Conservation (phyloP, 1,140 invertebrate species). For the Lordiphosa mommai region DNA sequence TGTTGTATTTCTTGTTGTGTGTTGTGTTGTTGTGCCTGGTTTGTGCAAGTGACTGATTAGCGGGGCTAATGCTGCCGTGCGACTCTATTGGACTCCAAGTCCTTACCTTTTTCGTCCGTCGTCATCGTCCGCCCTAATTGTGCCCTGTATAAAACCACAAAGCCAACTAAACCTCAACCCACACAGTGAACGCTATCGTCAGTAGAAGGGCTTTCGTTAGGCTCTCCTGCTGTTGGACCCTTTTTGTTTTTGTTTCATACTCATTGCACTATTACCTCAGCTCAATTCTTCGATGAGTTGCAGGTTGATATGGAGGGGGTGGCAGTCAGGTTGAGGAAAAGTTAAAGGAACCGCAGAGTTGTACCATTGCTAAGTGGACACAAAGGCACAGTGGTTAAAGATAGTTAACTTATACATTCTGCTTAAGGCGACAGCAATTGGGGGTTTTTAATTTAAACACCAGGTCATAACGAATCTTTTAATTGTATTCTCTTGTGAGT, state of each 20-base stretch:
- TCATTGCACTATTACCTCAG: conserved; percentile 29
- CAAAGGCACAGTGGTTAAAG: too few relatives aligned
- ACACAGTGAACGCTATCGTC: conserved; percentile 10
- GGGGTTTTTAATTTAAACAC: too few relatives aligned
- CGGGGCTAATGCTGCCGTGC: conserved; percentile 65
- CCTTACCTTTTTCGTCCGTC: background rate
- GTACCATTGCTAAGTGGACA: background rate
- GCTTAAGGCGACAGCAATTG: too few relatives aligned
- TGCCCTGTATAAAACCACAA: conserved; percentile 48
- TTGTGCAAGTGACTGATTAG: conserved; percentile 66
- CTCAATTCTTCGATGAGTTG: too few relatives aligned
- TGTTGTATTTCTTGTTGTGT: conserved; percentile 7
- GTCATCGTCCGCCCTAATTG: conserved; percentile 56
- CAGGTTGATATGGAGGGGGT: background rate
- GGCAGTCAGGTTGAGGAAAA: background rate
- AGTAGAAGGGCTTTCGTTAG: conserved; percentile 33
- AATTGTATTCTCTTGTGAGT: too few relatives aligned
- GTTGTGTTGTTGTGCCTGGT: conserved; percentile 19
- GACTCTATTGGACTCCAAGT: conserved; percentile 12
- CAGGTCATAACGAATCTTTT: too few relatives aligned
- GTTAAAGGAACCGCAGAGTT: background rate
- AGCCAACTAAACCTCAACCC: conserved; percentile 8
- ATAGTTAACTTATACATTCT: too few relatives aligned
- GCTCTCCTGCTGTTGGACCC: conserved; percentile 50
- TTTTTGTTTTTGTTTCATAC: conserved; percentile 18